Conservation (phyloP, 2,888 invertebrate species). For the Lamellibrachia columna region DNA sequence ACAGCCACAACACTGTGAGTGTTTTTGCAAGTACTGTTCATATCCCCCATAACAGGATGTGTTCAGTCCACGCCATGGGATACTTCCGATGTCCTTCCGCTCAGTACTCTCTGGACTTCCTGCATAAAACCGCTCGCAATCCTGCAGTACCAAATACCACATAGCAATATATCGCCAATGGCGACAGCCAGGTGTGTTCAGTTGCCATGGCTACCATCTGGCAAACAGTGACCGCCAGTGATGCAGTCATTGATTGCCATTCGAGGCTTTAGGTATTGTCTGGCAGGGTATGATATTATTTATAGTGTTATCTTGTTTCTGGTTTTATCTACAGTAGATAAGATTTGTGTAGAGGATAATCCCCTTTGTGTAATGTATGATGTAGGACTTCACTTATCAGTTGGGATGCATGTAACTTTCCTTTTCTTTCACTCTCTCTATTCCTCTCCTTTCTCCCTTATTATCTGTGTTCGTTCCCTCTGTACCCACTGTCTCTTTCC, state of each 20-base stretch:
- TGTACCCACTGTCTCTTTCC: too few relatives aligned
- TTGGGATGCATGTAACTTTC: background rate
- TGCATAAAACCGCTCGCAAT: background rate
- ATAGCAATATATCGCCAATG: background rate
- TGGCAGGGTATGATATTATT: background rate
- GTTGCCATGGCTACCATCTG: background rate
- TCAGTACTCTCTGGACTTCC: background rate
- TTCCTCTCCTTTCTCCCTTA: background rate
- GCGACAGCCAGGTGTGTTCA: background rate
- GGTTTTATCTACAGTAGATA: background rate
- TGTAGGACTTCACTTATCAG: background rate
- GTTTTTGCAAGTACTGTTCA: background rate
- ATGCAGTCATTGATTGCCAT: background rate
- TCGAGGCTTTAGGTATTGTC: background rate
- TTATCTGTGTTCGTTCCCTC: too few relatives aligned
- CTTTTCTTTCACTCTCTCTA: background rate
- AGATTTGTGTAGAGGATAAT: background rate
- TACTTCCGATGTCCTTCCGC: constrained; percentile 3
- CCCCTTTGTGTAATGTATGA: background rate
- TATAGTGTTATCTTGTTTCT: constrained; percentile 1
- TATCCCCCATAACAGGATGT: background rate
- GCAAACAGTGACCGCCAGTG: background rate
- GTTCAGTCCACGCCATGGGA: background rate
- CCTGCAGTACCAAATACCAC: background rate
- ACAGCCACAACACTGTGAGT: background rate